Conservation (phyloP, 64 coral and sea anemone species). For the Actinia tenebrosa region DNA sequence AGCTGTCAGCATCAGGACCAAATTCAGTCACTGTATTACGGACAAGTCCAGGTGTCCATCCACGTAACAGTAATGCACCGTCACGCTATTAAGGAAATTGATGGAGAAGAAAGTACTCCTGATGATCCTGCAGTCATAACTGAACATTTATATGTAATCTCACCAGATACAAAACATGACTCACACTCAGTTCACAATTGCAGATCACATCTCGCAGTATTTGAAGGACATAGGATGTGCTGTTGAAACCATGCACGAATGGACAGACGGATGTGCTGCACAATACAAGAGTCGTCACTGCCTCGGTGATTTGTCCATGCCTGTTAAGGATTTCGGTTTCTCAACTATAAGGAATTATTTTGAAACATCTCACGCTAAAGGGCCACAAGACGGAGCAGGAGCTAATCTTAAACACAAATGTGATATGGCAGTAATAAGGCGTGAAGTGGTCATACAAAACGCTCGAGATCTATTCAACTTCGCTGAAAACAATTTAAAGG, state of each 20-base stretch:
- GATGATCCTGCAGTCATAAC: background rate
- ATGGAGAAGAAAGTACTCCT: background rate
- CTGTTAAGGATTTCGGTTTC: conserved; percentile 2
- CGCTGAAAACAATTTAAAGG: background rate
- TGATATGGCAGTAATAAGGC: conserved; percentile 21
- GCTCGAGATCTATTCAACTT: conserved; percentile 7
- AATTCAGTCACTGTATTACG: conserved; percentile 33
- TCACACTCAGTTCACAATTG: background rate
- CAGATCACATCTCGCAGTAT: background rate
- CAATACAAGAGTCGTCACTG: conserved; percentile 37
- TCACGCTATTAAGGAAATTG: background rate
- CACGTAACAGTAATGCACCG: background rate
- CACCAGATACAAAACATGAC: conserved; percentile 17
- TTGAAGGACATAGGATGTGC: conserved; percentile 5
- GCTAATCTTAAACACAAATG: conserved; percentile 32
- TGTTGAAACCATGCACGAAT: background rate
- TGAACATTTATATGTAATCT: conserved; percentile 21
- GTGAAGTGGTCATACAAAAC: conserved; percentile 25
- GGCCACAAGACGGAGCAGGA: conserved; percentile 14
- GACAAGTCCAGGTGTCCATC: conserved; percentile 15
- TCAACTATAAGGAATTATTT: conserved; percentile 34
- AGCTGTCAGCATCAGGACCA: conserved; percentile 22
- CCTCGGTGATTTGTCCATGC: background rate
- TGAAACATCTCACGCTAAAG: conserved; percentile 32
- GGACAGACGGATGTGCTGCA: background rate